Conservation (phyloP, 2,888 invertebrate species). For the Eupelmus urozonus region DNA sequence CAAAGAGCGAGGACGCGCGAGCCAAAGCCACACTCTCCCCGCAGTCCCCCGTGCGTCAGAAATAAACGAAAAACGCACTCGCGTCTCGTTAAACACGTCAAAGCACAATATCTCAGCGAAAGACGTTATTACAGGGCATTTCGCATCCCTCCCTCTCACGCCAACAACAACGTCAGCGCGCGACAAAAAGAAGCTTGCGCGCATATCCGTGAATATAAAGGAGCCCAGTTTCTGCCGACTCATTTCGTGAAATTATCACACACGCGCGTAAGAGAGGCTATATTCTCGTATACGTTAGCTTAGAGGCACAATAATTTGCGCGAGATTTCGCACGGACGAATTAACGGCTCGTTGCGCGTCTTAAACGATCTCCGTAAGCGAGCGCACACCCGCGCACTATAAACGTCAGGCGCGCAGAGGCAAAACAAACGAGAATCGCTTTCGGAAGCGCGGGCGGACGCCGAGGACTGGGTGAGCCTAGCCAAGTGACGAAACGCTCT, state of each 20-base stretch:
- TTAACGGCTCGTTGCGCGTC: slow-evolving; percentile 29
- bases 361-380: slow-evolving; percentile 30
- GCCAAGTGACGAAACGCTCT: slow-evolving; percentile 49
- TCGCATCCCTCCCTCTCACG: no score
- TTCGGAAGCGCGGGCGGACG: neutral
- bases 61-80: no score
- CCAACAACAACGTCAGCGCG: neutral
- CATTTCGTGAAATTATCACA: slow-evolving; percentile 53
- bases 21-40: no score
- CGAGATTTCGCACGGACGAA: slow-evolving; percentile 39
- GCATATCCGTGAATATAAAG: slow-evolving; percentile 2
- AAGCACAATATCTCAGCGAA: neutral
- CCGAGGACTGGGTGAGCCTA: no score
- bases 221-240: slow-evolving; percentile 32
- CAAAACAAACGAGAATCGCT: slow-evolving; percentile 18
- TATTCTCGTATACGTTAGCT: neutral
- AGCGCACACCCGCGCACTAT: slow-evolving; percentile 9
- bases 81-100: no score
- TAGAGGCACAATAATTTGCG: slow-evolving; percentile 14
- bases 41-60: no score
- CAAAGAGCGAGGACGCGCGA: no score
- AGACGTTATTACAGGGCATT: neutral
- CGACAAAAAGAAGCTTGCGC: slow-evolving; percentile 24
- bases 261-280: neutral
- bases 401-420: neutral